phyloP scores from a whole-genome alignment of 2,113 vertebrate genomes.

The Helogale parvula region DNA sequence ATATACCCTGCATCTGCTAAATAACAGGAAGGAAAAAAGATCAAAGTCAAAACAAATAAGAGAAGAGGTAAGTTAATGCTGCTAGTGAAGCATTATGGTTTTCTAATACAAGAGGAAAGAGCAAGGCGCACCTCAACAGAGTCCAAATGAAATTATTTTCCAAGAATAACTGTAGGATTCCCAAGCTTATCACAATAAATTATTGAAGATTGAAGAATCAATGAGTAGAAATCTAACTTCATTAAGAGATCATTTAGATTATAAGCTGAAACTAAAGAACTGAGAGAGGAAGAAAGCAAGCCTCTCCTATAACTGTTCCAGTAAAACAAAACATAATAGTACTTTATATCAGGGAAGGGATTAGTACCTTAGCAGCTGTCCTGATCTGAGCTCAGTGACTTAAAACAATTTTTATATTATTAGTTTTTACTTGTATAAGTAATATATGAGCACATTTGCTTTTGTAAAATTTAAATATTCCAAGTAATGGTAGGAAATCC shows the following conservation, averaged over 20 bases:
- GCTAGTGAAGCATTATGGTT: not conserved
- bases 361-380: not conserved
- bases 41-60: not conserved
- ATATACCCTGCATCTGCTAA: not conserved
- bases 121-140: not conserved
- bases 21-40: not conserved
- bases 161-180: not conserved
- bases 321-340: not conserved
- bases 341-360: not conserved
- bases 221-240: not conserved
- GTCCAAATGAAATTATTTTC: not conserved
- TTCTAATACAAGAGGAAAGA: not conserved
- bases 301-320: not conserved
- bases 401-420: not conserved
- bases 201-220: not conserved
- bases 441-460: not conserved
- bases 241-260: not conserved
- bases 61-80: not conserved
- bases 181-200: not conserved
- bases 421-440: not conserved
- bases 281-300: not conserved
- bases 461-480: not conserved
- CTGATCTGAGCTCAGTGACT: not conserved
- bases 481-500: not conserved
- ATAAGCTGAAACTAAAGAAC: not conserved